Base-by-base conservation (phyloP, 2,888 invertebrate species). In the Tholera decimalis region DNA sequence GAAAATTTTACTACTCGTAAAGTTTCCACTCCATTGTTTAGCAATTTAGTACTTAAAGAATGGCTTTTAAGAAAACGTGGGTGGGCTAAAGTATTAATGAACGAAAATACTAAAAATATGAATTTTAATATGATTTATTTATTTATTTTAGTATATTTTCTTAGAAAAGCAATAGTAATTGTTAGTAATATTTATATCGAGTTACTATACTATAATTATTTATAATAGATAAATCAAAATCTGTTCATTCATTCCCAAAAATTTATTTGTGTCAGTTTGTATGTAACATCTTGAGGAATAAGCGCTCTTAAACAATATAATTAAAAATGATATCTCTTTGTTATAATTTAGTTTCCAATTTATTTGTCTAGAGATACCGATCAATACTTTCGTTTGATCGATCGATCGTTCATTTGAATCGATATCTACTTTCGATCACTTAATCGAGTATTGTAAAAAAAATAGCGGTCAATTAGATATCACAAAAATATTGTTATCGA, bases 361-460 rank as follows among this genome's bases (percentile, higher is more conserved):
- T 66, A 79, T 75, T 77, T 71, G 66, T 64, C 65, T 64, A 28
- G 24, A 68, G 80, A 82, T 82, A 82, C 15, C 43, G 50, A 82
- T 82, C 83, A 47, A 53, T 64, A 73, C 73, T 82, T 76, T 76
- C 76, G 8, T 74, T 73, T 82, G 83, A 82, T 82, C 62, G 83
- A 82, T 82, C 70, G 83, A 68, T 67, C 54, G 41, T 73, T 73
- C 73, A 62, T 82, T 67, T 41, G 26, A 66, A 76, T 70, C 50
- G 73, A 80, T 82, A 82, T 80, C 78, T 65, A 82, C 80, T 82
- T 82, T 82, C 81, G 70, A 82, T 73, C 67, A 66, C 70, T 80
- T 82, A 82, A 81, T 82, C 79, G 66, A 65, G 71, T 72, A 80
- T 82, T 80, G 79, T 80, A 55, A 62, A 70, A 56, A 67, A 62